Base-by-base conservation (phyloP, 2,888 invertebrate genomes). In the Endotricha flammealis region DNA sequence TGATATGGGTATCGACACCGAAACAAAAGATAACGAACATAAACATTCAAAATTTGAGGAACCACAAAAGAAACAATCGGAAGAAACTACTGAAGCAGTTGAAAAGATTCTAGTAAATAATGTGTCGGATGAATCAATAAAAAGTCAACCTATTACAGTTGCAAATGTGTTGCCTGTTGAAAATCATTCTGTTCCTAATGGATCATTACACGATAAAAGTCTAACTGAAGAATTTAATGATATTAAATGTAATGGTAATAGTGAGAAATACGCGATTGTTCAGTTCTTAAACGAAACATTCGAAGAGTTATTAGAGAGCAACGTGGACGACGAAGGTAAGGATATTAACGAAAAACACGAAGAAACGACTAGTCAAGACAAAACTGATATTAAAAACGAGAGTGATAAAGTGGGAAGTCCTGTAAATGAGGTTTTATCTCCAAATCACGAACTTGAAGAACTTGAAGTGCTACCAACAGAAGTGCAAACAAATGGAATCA, bases 221-320 rank as follows among this genome's bases (percentile, higher is more conserved):
- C 16, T 31, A 7, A 27, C 37, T 8, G 42, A 50, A 17, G 22
- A 45, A 3, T 37, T 32, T 22, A 41, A 48, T 22, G 50, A 46
- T 20, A 38, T 53, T 1, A 54, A 65, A 42, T 66, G 69, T 33
- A 81, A 79, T 35, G 77, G 77, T 0, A 57, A 57, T 5, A 74
- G 67, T 29, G 68, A 79, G 50, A 71, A 77, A 8, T 83, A 64
- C 37, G 85, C 85, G 1, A 85, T 76, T 1, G 81, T 83, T 0
- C 69, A 77, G 44, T 81, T 81, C 54, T 47, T 86, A 8, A 76
- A 60, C 35, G 82, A 82, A 48, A 65, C 77, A 0, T 85, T 83
- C 38, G 86, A 86, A 54, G 83, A 85, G 44, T 52, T 86, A 2
- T 40, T 80, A 6, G 87, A 87, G 35, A 87, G 83, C 40, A 87